Evolutionary conservation across 2,113 vertebrate genomes (phyloP), one percentile per base, ranked within the genome.

Genomic region (Lophura nycthemera): DNA sequence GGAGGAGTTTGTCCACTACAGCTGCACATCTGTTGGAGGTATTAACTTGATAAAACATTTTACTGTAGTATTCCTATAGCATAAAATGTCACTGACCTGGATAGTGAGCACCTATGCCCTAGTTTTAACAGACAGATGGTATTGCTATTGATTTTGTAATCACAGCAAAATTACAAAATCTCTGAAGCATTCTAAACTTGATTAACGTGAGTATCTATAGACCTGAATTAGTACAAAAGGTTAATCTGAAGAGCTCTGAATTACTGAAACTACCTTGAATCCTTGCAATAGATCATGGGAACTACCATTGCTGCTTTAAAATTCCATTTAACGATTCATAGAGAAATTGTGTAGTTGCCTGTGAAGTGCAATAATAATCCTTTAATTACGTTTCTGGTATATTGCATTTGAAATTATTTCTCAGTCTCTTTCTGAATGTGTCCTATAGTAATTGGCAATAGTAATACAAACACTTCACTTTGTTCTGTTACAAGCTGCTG

Each of bases 71-170:
- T 75, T 89, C 94, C 74, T 70, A 1, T 38, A 8, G 76, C 25
- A 60, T 45, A 91, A 86, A 76, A 70, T 59, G 24, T 30, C 32
- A 61, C 13, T 63, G 40, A 79, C 66, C 86, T 72, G 42, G 63
- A 34, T 95, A 94, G 81, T 30, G 86, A 90, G 69, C 29, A 40
- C 48, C 75, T 40, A 25, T 89, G 65, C 36, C 76, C 77, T 69
- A 29, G 42, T 80, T 90, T 50, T 96, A 75, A 89, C 48, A 83
- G 67, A 85, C 43, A 92, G 36, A 79, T 40, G 70, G 27, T 63
- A 29, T n/a, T 70, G 69, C 36, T 66, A 80, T 78, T 93, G 94
- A 96, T 93, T 97, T 94, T 59, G 52, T 82, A 76, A 94, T 95
- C 36, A 81, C 43, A 80, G 88, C 76, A 90, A 86, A 93, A 77